A percentile compares a stretch with the other conserved stretches of the same genome.
These are phyloP conservation scores for Gadopsis bispinosus DNA, from an alignment of 2,797 vertebrate genomes.

Conservation along the genomic window DNA sequence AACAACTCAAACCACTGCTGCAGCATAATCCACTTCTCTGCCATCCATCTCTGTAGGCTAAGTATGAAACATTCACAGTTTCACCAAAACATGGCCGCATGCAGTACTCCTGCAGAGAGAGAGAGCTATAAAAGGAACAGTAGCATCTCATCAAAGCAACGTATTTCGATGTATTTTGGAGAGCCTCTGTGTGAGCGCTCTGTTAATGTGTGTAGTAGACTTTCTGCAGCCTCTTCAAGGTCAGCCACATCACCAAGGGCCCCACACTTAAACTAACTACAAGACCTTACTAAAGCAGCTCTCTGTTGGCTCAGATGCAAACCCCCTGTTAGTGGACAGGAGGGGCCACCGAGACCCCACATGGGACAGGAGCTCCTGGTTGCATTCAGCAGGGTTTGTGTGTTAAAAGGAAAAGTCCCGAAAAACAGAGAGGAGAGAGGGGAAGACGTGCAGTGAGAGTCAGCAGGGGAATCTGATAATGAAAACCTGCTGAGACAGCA, in stretches of 20 bases:
- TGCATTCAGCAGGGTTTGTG: slow-evolving; percentile 44
- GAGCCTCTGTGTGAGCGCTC: neutral
- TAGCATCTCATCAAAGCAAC: neutral
- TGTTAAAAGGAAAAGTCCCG: slow-evolving; percentile 33
- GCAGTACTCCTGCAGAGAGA: neutral
- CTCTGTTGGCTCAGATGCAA: slow-evolving; percentile 56
- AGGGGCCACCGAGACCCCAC: slow-evolving; percentile 47
- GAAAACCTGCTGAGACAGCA: slow-evolving; percentile 55
- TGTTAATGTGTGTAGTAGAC: neutral
- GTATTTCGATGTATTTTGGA: neutral
- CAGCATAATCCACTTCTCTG: neutral
- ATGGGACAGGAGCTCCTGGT: slow-evolving; percentile 39
- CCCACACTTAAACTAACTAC: neutral
- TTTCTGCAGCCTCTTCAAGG: neutral
- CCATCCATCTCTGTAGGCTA: neutral
- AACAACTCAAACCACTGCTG: neutral
- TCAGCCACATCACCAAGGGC: neutral
- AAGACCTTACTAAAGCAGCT: slow-evolving; percentile 39
- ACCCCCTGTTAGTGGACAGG: slow-evolving; percentile 42
- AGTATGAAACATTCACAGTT: neutral
- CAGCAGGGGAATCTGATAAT: slow-evolving; percentile 54
- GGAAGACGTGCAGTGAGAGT: slow-evolving; percentile 35
- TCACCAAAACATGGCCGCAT: neutral
- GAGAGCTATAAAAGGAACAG: neutral
- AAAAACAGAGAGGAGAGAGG: slow-evolving; percentile 43